Evolutionary conservation across 92 coral and sea anemone genomes (phyloP), one percentile per base, ranked within the genome.

Genomic region (Blastomussa wellsi): DNA sequence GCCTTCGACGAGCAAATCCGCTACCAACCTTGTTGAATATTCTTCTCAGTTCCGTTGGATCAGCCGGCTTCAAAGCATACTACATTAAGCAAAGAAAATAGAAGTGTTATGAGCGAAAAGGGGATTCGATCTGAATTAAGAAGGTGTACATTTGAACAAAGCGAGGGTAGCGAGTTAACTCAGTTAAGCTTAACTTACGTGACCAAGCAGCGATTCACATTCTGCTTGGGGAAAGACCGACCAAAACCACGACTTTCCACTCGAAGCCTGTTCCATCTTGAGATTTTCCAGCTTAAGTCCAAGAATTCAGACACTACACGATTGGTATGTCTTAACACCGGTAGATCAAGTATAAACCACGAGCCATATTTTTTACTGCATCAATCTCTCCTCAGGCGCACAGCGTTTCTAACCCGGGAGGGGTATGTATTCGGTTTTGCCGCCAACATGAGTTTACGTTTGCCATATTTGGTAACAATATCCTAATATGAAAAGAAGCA

Each of bases 11-110:
- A 37, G 31, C 37, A 16, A 35, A 10, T 29, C n/a, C 5, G 35
- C 7, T 19, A 47, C 95, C 66, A 79, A 96, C 99, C 98, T 96
- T 94, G 83, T 90, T 94, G 68, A 96, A 96, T 51, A 96, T 90
- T 57, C 79, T 84, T 53, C 88, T 87, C 69, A 96, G 68, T 80
- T 83, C 84, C 29, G 74, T 90, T 22, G 99, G 96, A 76, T 92
- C 95, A 19, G 99, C 98, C 75, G 95, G 98, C 60, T 88, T 93
- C 48, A 96, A 93, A 57, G 98, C 94, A 64, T 90, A 88, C 98
- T 96, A 81, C 36, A 88, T 77, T 16, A 71, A 41, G 69, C 71
- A 39, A 47, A 16, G 83, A 76, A 70, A 70, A 44, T 68, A 79
- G 31, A 70, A 37, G 7, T 10, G 19, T 24, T 35, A 68, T 3